phyloP scores from a whole-genome alignment of 2,797 vertebrate species.

The Bovichtus diacanthus region DNA sequence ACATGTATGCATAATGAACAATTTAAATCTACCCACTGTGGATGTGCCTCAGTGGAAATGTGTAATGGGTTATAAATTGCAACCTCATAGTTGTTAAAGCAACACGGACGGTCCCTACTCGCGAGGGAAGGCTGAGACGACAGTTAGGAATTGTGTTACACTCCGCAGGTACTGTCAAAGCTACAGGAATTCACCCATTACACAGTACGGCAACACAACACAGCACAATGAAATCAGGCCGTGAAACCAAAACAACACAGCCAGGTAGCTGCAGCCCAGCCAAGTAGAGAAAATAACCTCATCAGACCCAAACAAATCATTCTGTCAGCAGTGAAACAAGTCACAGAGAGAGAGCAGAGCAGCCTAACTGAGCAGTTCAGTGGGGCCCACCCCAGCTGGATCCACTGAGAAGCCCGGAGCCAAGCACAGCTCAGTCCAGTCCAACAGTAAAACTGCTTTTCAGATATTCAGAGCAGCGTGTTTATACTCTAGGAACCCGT shows the following conservation, averaged over 20 bases:
- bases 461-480: conserved; percentile 66
- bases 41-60: conserved; percentile 55
- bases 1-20: conserved; percentile 7
- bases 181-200: conserved; percentile 11
- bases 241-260: conserved; percentile 30
- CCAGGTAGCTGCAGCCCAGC: conserved; percentile 33
- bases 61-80: conserved; percentile 59
- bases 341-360: conserved; percentile 35
- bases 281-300: conserved; percentile 22
- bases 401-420: conserved; percentile 44
- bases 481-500: conserved; percentile 71
- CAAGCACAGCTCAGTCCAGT: conserved; percentile 51
- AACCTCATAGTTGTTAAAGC: conserved; percentile 51
- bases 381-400: conserved; percentile 54
- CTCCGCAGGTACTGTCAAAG: conserved; percentile 42
- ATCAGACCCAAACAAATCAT: conserved; percentile 59
- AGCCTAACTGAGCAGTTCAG: conserved; percentile 27
- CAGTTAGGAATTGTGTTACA: conserved; percentile 52
- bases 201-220: conserved; percentile 7
- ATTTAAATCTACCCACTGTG: conserved; percentile 21
- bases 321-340: conserved; percentile 54
- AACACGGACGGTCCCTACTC: conserved; percentile 42
- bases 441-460: conserved; percentile 51
- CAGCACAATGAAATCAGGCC: conserved; percentile 2
- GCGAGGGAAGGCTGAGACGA: conserved; percentile 27